These are phyloP conservation scores for Ctenopoma multispine DNA, from an alignment of 2,797 vertebrate genomes.

Conservation along the genomic window DNA sequence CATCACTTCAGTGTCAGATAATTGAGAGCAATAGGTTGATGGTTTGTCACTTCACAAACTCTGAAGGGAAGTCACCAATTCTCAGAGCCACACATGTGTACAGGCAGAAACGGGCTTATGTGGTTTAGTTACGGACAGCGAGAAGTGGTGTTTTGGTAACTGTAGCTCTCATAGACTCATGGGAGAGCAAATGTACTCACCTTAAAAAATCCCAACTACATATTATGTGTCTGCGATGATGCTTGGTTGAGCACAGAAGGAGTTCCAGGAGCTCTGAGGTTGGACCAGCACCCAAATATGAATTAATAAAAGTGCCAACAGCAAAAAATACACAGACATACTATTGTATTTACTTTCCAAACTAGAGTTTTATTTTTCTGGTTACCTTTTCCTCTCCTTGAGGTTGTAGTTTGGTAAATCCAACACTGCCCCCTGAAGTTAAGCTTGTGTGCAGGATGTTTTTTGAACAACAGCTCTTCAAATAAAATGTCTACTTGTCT, in stretches of 20 bases:
- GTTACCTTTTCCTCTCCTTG: constrained; percentile 1
- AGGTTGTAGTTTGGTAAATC: background rate
- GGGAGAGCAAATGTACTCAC: constrained; percentile 28
- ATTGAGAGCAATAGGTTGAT: background rate
- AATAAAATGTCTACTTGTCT: no score
- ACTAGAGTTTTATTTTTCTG: constrained; percentile 10
- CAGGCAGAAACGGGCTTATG: constrained; percentile 30
- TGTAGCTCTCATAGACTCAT: constrained; percentile 30
- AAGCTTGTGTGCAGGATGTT: background rate
- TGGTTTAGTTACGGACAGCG: constrained; percentile 24
- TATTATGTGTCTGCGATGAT: constrained; percentile 34
- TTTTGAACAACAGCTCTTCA: background rate
- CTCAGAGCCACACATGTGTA: constrained; percentile 20
- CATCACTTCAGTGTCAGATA: constrained; percentile 1
- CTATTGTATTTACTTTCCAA: constrained; percentile 20
- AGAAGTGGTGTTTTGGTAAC: constrained; percentile 7
- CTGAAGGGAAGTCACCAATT: background rate
- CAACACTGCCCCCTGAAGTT: constrained; percentile 8
- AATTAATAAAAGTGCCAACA: constrained; percentile 41
- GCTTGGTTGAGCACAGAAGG: constrained; percentile 45
- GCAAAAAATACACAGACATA: constrained; percentile 18
- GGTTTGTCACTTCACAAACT: background rate
- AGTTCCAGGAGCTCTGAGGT: constrained; percentile 35
- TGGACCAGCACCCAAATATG: constrained; percentile 36
- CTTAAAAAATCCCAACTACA: constrained; percentile 40